Evolutionary conservation across 2,888 invertebrate species (phyloP).

Genomic region (Phaonia tiefii): DNA sequence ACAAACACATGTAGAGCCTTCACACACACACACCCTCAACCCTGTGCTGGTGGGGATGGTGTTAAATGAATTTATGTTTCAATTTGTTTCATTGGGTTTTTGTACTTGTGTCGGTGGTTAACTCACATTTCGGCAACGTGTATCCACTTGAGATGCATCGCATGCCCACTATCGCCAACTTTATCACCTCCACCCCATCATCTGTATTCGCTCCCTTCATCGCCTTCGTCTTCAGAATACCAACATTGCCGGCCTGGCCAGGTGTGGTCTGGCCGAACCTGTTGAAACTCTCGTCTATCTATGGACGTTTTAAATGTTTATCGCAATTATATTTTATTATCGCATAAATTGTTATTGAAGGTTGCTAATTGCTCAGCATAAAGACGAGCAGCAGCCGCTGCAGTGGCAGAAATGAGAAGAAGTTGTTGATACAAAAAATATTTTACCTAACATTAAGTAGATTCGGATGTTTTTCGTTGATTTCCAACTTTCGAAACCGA

Average conservation of each 20-base stretch:
- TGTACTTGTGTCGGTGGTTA: neutral
- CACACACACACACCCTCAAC: neutral
- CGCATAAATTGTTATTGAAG: slow-evolving; percentile 28
- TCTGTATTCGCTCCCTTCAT: neutral
- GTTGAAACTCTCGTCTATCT: neutral
- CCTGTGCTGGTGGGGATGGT: slow-evolving; percentile 4
- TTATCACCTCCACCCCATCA: neutral
- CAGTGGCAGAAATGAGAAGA: too few relatives aligned
- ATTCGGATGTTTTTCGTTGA: too few relatives aligned
- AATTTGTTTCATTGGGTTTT: neutral
- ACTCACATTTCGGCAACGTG: neutral
- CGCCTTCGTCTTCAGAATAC: neutral
- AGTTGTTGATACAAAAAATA: too few relatives aligned
- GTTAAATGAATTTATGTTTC: slow-evolving; percentile 58
- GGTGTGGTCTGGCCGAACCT: neutral
- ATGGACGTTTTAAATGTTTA: slow-evolving; percentile 12
- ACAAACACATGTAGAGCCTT: slow-evolving; percentile 43
- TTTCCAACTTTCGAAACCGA: too few relatives aligned
- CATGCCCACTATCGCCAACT: neutral
- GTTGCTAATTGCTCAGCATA: slow-evolving; percentile 21
- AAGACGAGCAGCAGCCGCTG: too few relatives aligned
- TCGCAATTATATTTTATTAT: slow-evolving; percentile 28
- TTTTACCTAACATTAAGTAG: too few relatives aligned
- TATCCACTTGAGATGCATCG: slow-evolving; percentile 31
- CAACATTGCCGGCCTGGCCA: too few relatives aligned